A percentile compares a stretch with the other conserved stretches of the same genome.
Evolutionary conservation across 2,113 vertebrate genomes (phyloP).

Genomic region (Phalacrocorax carbo): DNA sequence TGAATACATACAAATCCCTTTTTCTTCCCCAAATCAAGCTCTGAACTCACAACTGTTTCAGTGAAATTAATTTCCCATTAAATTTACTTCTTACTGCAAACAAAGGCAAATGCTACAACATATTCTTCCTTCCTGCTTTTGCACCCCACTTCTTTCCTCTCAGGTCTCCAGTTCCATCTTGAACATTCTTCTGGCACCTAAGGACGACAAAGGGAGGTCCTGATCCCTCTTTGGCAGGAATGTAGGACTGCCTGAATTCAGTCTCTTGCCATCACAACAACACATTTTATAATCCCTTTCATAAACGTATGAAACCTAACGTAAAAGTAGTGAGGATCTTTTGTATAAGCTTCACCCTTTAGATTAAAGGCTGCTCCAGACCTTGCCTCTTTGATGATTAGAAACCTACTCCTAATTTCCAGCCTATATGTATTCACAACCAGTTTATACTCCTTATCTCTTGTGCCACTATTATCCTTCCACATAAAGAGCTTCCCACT

Average conservation of each 20-base stretch:
- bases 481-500: not conserved
- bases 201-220: not conserved
- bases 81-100: not conserved
- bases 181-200: conserved; percentile 14
- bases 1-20: not conserved
- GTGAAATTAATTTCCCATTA: not conserved
- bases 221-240: conserved; percentile 14
- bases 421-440: not conserved
- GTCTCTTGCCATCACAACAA: conserved; percentile 12
- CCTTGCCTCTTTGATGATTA: not conserved
- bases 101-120: not conserved
- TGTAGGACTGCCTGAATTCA: not conserved
- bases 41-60: not conserved
- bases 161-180: not conserved
- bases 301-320: not conserved
- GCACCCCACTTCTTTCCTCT: not conserved
- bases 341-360: not conserved
- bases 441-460: not conserved
- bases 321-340: not conserved
- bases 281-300: conserved; percentile 41
- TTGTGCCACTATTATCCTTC: not conserved
- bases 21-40: not conserved
- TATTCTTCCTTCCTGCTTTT: not conserved
- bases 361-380: not conserved
- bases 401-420: not conserved